These are phyloP conservation scores for Drosophila quinaria DNA, from an alignment of 2,888 invertebrate species.

Conservation along the genomic window DNA sequence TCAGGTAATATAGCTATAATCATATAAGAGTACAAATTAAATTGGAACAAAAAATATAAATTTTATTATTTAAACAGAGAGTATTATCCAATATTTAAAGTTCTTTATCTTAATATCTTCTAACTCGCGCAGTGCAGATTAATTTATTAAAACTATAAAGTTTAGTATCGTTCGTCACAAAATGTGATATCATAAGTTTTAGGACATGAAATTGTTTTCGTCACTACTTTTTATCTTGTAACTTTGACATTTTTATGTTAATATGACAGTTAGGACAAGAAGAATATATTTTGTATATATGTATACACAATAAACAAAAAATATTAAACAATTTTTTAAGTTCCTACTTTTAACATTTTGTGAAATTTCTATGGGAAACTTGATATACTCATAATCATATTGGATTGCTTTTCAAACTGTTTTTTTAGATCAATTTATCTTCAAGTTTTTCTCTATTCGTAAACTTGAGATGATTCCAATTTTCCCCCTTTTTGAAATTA, in stretches of 20 bases:
- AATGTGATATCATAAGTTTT: too few species aligned
- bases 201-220: too few species aligned
- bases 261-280: too few species aligned
- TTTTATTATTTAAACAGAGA: too few species aligned
- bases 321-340: neutral
- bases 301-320: neutral
- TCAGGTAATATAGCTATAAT: neutral
- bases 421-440: constrained; percentile 12
- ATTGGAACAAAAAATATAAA: too few species aligned
- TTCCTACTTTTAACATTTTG: neutral
- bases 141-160: too few species aligned
- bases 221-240: too few species aligned
- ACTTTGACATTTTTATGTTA: too few species aligned
- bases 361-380: neutral
- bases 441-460: constrained; percentile 13
- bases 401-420: constrained; percentile 14
- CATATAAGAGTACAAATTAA: too few species aligned
- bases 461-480: constrained; percentile 10
- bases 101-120: neutral
- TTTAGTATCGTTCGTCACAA: too few species aligned
- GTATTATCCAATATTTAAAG: neutral
- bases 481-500: constrained; percentile 2
- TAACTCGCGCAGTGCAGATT: too few species aligned
- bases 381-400: neutral
- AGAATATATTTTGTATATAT: too few species aligned